Evolutionary conservation across 1,140 invertebrate genomes (phyloP).

Genomic region (Melitaea cinxia): DNA sequence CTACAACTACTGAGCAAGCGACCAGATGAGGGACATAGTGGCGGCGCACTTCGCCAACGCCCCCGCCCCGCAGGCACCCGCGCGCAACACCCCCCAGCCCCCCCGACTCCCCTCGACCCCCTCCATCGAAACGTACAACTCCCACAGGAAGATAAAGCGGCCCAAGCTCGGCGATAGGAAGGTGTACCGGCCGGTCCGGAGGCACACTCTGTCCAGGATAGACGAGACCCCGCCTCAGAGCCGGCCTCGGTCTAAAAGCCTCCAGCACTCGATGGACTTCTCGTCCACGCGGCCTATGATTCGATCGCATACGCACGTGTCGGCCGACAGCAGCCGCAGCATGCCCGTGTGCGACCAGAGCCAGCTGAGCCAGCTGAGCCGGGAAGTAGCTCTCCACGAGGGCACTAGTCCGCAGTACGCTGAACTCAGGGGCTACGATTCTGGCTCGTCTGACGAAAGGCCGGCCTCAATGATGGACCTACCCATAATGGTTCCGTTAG

Average conservation of each 20-base stretch:
- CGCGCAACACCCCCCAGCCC: constrained; percentile 59
- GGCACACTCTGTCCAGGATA: constrained; percentile 74
- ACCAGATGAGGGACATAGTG: constrained; percentile 77
- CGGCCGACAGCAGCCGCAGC: constrained; percentile 69
- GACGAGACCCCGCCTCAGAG: constrained; percentile 66
- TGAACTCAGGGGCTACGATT: constrained; percentile 60
- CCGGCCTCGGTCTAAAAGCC: constrained; percentile 58
- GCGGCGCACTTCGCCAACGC: constrained; percentile 65
- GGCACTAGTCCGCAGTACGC: constrained; percentile 67
- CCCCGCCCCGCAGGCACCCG: constrained; percentile 72
- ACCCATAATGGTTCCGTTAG: constrained; percentile 64
- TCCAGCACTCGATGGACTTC: constrained; percentile 64
- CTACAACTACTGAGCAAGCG: constrained; percentile 89
- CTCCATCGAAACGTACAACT: constrained; percentile 64
- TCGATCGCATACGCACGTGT: constrained; percentile 64
- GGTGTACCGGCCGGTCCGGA: constrained; percentile 62
- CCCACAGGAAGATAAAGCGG: constrained; percentile 62
- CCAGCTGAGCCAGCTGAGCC: constrained; percentile 67
- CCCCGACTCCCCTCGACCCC: constrained; percentile 39
- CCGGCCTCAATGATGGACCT: constrained; percentile 66
- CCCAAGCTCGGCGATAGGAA: constrained; percentile 60
- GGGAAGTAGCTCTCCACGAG: constrained; percentile 49
- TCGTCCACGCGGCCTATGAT: constrained; percentile 61
- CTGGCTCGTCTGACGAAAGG: constrained; percentile 53
- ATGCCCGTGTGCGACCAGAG: constrained; percentile 71